Evolutionary conservation across 2,797 vertebrate species (phyloP), one percentile per base, ranked within the genome.

Genomic region (Sebastes trivittatus): DNA sequence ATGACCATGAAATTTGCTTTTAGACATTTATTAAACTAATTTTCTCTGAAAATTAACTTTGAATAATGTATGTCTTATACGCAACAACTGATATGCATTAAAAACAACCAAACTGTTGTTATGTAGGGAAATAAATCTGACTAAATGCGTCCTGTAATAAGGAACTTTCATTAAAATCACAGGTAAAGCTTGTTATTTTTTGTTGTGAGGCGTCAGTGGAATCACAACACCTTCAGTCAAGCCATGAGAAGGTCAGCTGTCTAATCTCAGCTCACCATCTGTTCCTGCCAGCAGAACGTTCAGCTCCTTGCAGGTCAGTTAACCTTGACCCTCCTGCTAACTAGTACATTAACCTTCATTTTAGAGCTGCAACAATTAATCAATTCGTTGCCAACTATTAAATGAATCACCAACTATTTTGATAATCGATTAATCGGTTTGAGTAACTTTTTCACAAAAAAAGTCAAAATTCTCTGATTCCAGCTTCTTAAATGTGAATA

Each of bases 181-280:
- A 60, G 4, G 64, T 67, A 52, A 80, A 82, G 27, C 36, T 69
- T 72, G 25, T 77, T 80, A 61, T 46, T 72, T 80, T 85, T 55
- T 77, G 20, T 10, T 60, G 3, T 27, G n/a, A 32, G 22, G 22
- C 2, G 5, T 85, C 63, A 81, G 27, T 20, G 42, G 74, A 72
- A 68, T 77, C 76, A 72, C 22, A 71, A 61, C 72, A 76, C 23
- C 61, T 82, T 77, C 23, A 72, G 78, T 58, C 70, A 62, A 82
- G 59, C 52, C 27, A 32, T 22, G 34, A 82, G 46, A 38, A 83
- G 80, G 88, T 91, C 86, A 87, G 68, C 72, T 61, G 82, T 84
- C 83, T 92, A 93, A 94, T 91, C 89, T 73, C 75, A 83, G 67
- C 1, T 1, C 4, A 49, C 88, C 90, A 92, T 91, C 91, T 93